These are phyloP conservation scores for Drosophila persimilis DNA, from an alignment of 1,140 invertebrate genomes.

Conservation along the genomic window DNA sequence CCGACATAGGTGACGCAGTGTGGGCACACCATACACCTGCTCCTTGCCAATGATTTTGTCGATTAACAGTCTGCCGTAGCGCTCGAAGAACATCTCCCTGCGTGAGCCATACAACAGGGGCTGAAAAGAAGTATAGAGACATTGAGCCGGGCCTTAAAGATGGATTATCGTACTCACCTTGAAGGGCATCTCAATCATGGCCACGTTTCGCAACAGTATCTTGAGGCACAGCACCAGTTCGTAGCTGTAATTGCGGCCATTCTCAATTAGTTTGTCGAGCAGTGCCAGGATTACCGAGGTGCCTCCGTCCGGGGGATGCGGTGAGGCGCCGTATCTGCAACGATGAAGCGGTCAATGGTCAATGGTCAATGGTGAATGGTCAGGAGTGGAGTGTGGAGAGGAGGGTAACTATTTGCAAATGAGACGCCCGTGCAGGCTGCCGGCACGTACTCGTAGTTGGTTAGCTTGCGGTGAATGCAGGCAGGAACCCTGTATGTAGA, in stretches of 20 bases:
- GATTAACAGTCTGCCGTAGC: slow-evolving; percentile 86
- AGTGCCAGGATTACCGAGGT: slow-evolving; percentile 82
- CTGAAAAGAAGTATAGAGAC: slow-evolving; percentile 37
- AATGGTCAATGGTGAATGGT: slow-evolving; percentile 1
- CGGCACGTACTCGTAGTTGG: slow-evolving; percentile 50
- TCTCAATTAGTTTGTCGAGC: slow-evolving; percentile 86
- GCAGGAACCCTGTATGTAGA: background rate
- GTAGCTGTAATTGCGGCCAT: slow-evolving; percentile 86
- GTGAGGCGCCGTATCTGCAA: slow-evolving; percentile 81
- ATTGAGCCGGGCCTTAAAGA: background rate
- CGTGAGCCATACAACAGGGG: slow-evolving; percentile 80
- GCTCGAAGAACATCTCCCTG: slow-evolving; percentile 85
- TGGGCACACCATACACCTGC: slow-evolving; percentile 80
- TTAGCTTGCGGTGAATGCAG: slow-evolving; percentile 42
- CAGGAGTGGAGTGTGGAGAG: slow-evolving; percentile 33
- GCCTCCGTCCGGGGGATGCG: slow-evolving; percentile 77
- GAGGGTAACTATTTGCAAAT: slow-evolving; percentile 46
- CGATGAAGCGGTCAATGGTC: slow-evolving; percentile 24
- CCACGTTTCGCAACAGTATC: slow-evolving; percentile 86
- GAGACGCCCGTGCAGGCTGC: slow-evolving; percentile 34
- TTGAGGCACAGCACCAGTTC: slow-evolving; percentile 87
- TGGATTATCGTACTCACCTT: slow-evolving; percentile 60
- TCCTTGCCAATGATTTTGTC: slow-evolving; percentile 85
- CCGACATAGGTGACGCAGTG: slow-evolving; percentile 86
- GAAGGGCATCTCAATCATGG: slow-evolving; percentile 82